Evolutionary conservation across 2,888 invertebrate species (phyloP), one percentile per base, ranked within the genome.

Genomic region (Athripsodes cinereus): DNA sequence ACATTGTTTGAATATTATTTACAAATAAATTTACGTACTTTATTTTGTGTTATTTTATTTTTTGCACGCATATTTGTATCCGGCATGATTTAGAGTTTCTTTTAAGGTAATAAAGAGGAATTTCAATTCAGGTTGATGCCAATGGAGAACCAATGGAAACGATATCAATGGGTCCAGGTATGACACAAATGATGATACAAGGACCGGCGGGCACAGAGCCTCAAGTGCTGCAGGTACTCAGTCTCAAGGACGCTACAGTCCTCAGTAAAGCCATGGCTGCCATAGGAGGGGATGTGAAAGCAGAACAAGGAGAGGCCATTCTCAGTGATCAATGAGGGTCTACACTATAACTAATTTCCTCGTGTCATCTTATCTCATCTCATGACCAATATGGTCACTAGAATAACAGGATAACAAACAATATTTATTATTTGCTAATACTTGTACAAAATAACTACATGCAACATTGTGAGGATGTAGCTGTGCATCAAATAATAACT

Each of bases 181-280:
- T 87, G 71, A 87, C 88, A 71, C 90, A 90, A 70, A 90, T 92
- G 81, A 88, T 91, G 81, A 87, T 90, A 72, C 84, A 88, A 72
- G 81, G 84, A 66, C 76, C 81, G 49, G 79, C 84, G 44, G 82
- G 82, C 51, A 86, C 86, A 48, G 88, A 88, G 69, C 86, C 87
- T 47, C 91, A 92, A 74, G 87, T 81, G 65, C 79, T 92, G 68
- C 91, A 92, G 75, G 91, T 92, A 67, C 83, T 92, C 69, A 90
- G 89, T 59, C 80, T 92, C 63, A 92, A 92, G 76, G 92, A 92
- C 73, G 90, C 90, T 64, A 87, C 89, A 61, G 86, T 85, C 61
- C 81, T 91, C 65, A 86, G 87, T 66, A 90, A 91, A 74, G 89
- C 88, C 56, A 88, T 91, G 87, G 87, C 77, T 58, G 75, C 74